Evolutionary conservation across 1,140 invertebrate genomes (phyloP), one percentile per base, ranked within the genome.

Genomic region (Drosophila truncata): DNA sequence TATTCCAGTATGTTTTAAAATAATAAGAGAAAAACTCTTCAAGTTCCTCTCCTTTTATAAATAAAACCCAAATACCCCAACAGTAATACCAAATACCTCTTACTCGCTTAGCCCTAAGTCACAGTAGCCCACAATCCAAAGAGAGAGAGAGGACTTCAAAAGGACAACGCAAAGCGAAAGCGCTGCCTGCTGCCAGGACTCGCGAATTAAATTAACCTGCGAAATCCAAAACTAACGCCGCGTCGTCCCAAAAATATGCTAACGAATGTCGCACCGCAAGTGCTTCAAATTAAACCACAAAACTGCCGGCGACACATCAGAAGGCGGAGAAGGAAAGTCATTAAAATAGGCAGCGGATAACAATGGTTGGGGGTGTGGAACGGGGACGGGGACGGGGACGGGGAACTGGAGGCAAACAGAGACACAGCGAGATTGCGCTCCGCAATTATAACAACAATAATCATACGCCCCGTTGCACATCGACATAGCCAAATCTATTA

Each of bases 391-490:
- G 16, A 20, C 4, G 35, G 1, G 14, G 14, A 37, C 6, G n/a
- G n/a, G 39, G n/a, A 41, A 11, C 8, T 27, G 58, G 37, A 62
- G n/a, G 33, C 52, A 69, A 23, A 57, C 20, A 70, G 25, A 31
- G 49, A 50, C 49, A 31, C 20, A 41, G 52, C 29, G 46, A 71
- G 66, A 72, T 71, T 60, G 27, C n/a, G 72, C 31, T 14, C 4
- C n/a, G 29, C 74, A 88, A 78, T 90, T 84, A 84, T 80, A 75
- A 84, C 81, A 81, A 88, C 83, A 88, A 88, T 90, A 88, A 90
- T 88, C 85, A 88, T 88, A 90, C 85, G 84, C 84, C 82, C 80
- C 73, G 84, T 90, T 90, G 80, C 69, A 70, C 80, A 78, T 65
- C 57, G 50, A 57, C 66, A 61, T 55, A 73, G 49, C 66, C 76